A percentile compares a stretch with the other conserved stretches of the same genome.
Conservation (phyloP, 2,888 invertebrate genomes). For the Diloba caeruleocephala region DNA sequence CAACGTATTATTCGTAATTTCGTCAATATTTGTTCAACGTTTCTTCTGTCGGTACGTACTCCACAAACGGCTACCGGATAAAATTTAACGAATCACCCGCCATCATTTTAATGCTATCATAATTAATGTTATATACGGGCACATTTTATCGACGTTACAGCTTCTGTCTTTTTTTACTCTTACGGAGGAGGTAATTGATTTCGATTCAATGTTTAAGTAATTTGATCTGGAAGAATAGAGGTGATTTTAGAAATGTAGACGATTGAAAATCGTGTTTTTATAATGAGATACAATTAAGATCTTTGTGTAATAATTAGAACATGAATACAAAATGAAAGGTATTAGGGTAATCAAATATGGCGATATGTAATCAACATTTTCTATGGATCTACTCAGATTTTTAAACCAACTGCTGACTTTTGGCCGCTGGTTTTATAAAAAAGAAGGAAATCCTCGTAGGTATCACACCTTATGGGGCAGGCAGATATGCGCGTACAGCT, state of each 20-base stretch:
- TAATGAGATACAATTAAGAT: background rate
- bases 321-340: too few relatives aligned
- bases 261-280: background rate
- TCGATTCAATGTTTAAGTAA: conserved; percentile 32
- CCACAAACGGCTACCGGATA: conserved; percentile 66
- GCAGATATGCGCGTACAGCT: too few relatives aligned
- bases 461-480: too few relatives aligned
- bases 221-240: conserved; percentile 28
- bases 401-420: too few relatives aligned
- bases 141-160: conserved; percentile 57
- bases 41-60: conserved; percentile 44
- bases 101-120: conserved; percentile 65
- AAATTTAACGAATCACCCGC: conserved; percentile 68
- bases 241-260: background rate
- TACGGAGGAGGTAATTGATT: conserved; percentile 47
- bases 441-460: too few relatives aligned
- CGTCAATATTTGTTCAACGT: too few relatives aligned
- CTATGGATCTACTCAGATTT: too few relatives aligned
- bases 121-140: conserved; percentile 65
- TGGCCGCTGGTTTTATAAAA: too few relatives aligned
- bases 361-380: too few relatives aligned
- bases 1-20: too few relatives aligned
- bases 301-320: too few relatives aligned
- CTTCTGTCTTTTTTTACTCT: conserved; percentile 50
- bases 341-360: too few relatives aligned